Base-by-base conservation (phyloP, 2,113 vertebrate genomes). In the Tautogolabrus adspersus region DNA sequence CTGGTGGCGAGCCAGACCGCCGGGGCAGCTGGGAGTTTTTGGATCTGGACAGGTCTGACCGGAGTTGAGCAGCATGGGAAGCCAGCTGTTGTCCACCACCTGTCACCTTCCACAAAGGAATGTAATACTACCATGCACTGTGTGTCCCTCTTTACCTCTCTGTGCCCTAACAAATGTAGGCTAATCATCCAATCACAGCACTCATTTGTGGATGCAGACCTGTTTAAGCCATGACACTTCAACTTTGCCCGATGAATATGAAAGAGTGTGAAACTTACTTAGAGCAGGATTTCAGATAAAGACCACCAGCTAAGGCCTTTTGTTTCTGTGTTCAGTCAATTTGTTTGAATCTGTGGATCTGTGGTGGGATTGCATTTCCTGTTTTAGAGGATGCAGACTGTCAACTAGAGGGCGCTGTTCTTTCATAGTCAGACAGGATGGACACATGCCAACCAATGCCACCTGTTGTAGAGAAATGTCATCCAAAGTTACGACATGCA, bases 51-150 rank as follows among this genome's bases (percentile, higher is more conserved):
- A 54, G 47, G 58, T 82, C 61, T 71, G 85, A 84, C 82, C 58
- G 2, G 65, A 84, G 71, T 37, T 38, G 67, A 59, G 75, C 78
- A 85, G 73, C 67, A 18, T 59, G 75, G 66, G 75, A 75, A 75
- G 46, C 82, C 88, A 92, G 90, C 88, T 93, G 90, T 85, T 87
- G 72, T 79, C 78, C 72, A 75, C 86, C 89, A 92, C 85, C 89
- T 93, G 89, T 66, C 83, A 68, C 69, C 66, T 72, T 75, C 51
- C 75, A 81, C 81, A 84, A 77, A 88, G 77, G 73, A 60, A 34
- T 57, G 22, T 37, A 46, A 70, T 51, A 76, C 84, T 59, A 70
- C 84, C 70, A 15, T 16, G 60, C 63, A 40, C 72, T 1, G 16
- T 10, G 6, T 72, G 73, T 67, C 72, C 69, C 65, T 59, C 34